A percentile compares a stretch with the other conserved stretches of the same genome.
Conservation (phyloP, 2,888 invertebrate species). For the Orchesellides sinensis region DNA sequence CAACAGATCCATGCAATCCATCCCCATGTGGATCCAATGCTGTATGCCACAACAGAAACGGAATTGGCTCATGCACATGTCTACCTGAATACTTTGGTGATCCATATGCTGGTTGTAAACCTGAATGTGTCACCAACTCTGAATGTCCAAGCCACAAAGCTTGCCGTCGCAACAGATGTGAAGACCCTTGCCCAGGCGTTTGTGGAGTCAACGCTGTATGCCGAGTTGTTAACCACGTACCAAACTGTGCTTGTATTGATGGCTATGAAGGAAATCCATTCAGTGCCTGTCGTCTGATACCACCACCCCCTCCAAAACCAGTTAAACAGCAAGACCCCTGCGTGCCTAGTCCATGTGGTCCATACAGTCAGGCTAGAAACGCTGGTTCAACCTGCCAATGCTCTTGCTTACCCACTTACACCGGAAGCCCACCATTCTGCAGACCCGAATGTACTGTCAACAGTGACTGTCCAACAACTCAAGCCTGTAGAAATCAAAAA, state of each 20-base stretch:
- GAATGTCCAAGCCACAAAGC: constrained; percentile 81
- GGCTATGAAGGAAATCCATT: constrained; percentile 73
- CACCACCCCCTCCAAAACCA: constrained; percentile 63
- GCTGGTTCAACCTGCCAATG: constrained; percentile 69
- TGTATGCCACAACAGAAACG: constrained; percentile 74
- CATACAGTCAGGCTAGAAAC: constrained; percentile 80
- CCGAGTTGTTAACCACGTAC: constrained; percentile 85
- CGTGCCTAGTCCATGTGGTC: constrained; percentile 73
- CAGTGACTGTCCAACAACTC: constrained; percentile 63
- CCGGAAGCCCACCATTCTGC: constrained; percentile 67
- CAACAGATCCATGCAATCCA: constrained; percentile 74
- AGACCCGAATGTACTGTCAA: constrained; percentile 69
- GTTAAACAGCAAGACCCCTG: constrained; percentile 80
- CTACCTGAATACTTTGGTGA: constrained; percentile 75
- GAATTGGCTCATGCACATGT: constrained; percentile 77
- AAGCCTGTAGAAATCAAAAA: constrained; percentile 81
- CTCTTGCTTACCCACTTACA: constrained; percentile 63
- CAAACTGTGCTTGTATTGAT: constrained; percentile 85
- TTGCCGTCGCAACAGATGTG: constrained; percentile 83
- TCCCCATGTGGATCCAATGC: constrained; percentile 73
- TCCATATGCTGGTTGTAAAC: constrained; percentile 76
- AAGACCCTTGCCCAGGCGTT: constrained; percentile 81
- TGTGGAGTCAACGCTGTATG: constrained; percentile 86
- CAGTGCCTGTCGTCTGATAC: constrained; percentile 68
- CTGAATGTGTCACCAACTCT: constrained; percentile 86